Evolutionary conservation across 2,797 vertebrate genomes (phyloP).

Genomic region (Mionectes olivaceus): DNA sequence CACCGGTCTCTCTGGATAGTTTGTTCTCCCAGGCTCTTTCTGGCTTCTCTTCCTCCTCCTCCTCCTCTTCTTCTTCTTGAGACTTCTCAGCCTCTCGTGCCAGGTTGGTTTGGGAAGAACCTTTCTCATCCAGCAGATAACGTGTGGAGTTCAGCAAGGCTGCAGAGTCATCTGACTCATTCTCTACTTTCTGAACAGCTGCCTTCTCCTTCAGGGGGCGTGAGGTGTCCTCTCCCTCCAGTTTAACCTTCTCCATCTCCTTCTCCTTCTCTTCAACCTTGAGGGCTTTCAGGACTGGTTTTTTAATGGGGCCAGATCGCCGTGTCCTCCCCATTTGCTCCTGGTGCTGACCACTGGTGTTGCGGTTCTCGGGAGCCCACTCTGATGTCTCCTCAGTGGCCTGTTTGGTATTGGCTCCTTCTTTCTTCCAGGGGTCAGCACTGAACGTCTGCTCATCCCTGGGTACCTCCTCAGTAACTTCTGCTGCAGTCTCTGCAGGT

Average conservation of each 20-base stretch:
- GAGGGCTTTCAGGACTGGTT: constrained; percentile 95
- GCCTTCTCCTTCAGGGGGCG: constrained; percentile 80
- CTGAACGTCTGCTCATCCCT: constrained; percentile 80
- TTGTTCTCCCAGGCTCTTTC: constrained; percentile 85
- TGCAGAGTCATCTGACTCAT: constrained; percentile 45
- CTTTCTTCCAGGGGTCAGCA: constrained; percentile 87
- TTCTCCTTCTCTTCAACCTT: constrained; percentile 98
- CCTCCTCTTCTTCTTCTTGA: constrained; percentile 79
- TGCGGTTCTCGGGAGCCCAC: constrained; percentile 85
- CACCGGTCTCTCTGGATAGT: constrained; percentile 79
- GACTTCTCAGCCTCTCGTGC: constrained; percentile 79
- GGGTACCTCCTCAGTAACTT: constrained; percentile 69
- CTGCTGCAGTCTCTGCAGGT: constrained; percentile 65
- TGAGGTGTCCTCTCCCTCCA: constrained; percentile 84
- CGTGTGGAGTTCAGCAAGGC: constrained; percentile 50
- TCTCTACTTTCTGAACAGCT: not conserved
- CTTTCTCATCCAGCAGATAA: constrained; percentile 80
- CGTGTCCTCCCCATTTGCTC: constrained; percentile 87
- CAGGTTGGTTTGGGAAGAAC: constrained; percentile 56
- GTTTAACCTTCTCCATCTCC: constrained; percentile 90
- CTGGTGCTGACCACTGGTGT: constrained; percentile 78
- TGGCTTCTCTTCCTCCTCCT: constrained; percentile 79
- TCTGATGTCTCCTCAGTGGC: constrained; percentile 71
- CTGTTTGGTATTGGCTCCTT: constrained; percentile 81
- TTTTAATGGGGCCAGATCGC: constrained; percentile 95